Percentiles rank a stretch among this genome's conserved stretches.
These are phyloP conservation scores for Notolabrus celidotus DNA, from an alignment of 2,797 vertebrate species.

Conservation along the genomic window DNA sequence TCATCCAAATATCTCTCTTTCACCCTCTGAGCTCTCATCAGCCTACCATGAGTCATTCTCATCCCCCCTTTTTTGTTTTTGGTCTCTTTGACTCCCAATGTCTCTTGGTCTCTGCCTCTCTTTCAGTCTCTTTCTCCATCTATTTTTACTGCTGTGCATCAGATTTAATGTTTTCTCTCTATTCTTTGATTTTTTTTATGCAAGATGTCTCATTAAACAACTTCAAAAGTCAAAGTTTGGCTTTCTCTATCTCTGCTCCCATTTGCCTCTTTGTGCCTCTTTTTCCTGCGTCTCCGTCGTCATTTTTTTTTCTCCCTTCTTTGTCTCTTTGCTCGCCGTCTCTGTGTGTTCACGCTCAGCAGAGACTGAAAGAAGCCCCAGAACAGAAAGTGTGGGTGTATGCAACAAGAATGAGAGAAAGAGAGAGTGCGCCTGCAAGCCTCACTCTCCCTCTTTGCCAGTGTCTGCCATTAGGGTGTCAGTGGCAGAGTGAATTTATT, in stretches of 20 bases:
- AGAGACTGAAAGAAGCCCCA: slow-evolving; percentile 72
- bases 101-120: slow-evolving; percentile 37
- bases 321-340: slow-evolving; percentile 48
- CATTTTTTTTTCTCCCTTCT: slow-evolving; percentile 27
- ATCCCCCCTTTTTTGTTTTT: slow-evolving; percentile 13
- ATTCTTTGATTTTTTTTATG: slow-evolving; percentile 53
- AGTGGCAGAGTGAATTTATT: slow-evolving; percentile 98
- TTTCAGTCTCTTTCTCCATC: slow-evolving; percentile 46
- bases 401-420: slow-evolving; percentile 73
- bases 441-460: slow-evolving; percentile 79
- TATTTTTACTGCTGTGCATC: slow-evolving; percentile 62
- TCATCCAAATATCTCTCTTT: slow-evolving; percentile 69
- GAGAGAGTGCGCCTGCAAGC: slow-evolving; percentile 68
- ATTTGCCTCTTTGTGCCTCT: slow-evolving; percentile 68
- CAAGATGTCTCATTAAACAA: slow-evolving; percentile 80
- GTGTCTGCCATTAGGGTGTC: slow-evolving; percentile 93
- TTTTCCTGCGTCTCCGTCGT: slow-evolving; percentile 44
- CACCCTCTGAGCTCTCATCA: slow-evolving; percentile 64
- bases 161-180: slow-evolving; percentile 28
- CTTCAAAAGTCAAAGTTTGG: slow-evolving; percentile 80
- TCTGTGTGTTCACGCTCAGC: slow-evolving; percentile 67
- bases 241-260: slow-evolving; percentile 70
- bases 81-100: slow-evolving; percentile 37
- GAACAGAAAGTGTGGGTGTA: slow-evolving; percentile 80
- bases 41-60: slow-evolving; percentile 41